These are phyloP conservation scores for Drosophila melanosoma DNA, from an alignment of 2,888 invertebrate genomes.

Conservation along the genomic window DNA sequence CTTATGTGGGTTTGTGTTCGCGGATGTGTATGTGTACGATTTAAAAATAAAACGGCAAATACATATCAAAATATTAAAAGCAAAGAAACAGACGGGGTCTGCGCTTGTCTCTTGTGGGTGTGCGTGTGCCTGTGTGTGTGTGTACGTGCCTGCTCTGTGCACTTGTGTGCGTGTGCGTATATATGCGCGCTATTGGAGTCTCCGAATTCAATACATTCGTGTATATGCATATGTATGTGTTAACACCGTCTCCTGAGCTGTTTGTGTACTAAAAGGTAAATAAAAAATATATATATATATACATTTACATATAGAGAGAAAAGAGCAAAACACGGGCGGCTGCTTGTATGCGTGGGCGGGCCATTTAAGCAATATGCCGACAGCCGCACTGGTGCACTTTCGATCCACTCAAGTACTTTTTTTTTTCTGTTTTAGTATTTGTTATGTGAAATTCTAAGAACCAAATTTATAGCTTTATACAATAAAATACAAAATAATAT, in stretches of 20 bases:
- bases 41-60: slow-evolving; percentile 81
- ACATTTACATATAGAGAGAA: slow-evolving; percentile 25
- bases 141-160: slow-evolving; percentile 20
- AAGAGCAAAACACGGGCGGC: slow-evolving; percentile 57
- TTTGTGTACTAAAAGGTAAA: slow-evolving; percentile 71
- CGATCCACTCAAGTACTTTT: neutral
- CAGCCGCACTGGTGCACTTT: slow-evolving; percentile 38
- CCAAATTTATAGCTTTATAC: neutral
- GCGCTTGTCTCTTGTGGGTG: slow-evolving; percentile 21
- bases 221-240: slow-evolving; percentile 50
- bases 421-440: slow-evolving; percentile 15
- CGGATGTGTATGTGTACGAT: slow-evolving; percentile 53
- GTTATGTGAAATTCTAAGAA: slow-evolving; percentile 45
- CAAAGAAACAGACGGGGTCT: slow-evolving; percentile 46
- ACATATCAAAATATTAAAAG: slow-evolving; percentile 75
- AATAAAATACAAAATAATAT: too few species aligned
- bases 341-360: slow-evolving; percentile 49
- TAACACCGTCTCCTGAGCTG: slow-evolving; percentile 68
- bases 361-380: slow-evolving; percentile 12
- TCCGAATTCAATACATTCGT: slow-evolving; percentile 43
- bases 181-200: slow-evolving; percentile 17
- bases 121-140: slow-evolving; percentile 14
- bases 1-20: neutral
- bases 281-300: slow-evolving; percentile 41
- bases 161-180: slow-evolving; percentile 23